Percentiles rank a stretch among this genome's conserved stretches.
Evolutionary conservation across 2,888 invertebrate species (phyloP).

Genomic region (Geotrupes spiniger): DNA sequence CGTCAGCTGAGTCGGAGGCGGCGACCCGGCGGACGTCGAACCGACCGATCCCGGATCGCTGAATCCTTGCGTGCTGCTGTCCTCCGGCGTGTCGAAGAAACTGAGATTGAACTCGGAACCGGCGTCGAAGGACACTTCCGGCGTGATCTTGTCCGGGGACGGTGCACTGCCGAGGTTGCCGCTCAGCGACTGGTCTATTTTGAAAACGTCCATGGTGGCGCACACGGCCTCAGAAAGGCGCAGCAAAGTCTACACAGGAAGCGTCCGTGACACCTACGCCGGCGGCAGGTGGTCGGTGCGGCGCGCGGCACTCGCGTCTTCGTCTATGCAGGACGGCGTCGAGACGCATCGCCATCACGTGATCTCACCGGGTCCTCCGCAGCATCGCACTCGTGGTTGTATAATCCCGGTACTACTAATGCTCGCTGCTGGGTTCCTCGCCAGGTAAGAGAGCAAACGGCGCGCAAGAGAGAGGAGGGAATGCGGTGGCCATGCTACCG

Average conservation of each 20-base stretch:
- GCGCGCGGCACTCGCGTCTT: constrained; percentile 32
- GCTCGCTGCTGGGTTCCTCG: constrained; percentile 47
- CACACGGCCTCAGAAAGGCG: neutral
- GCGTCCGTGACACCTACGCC: constrained; percentile 8
- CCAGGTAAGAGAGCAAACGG: constrained; percentile 41
- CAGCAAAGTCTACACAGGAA: neutral
- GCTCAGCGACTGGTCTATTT: constrained; percentile 64
- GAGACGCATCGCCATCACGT: constrained; percentile 41
- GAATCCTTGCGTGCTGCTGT: constrained; percentile 65
- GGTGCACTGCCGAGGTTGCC: constrained; percentile 62
- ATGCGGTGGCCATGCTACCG: constrained; percentile 47
- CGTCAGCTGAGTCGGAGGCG: constrained; percentile 43
- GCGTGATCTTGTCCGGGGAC: constrained; percentile 59
- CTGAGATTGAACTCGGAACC: constrained; percentile 76
- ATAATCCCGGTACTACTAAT: constrained; percentile 44
- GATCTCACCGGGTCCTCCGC: constrained; percentile 37
- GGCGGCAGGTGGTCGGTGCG: constrained; percentile 42
- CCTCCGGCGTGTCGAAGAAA: constrained; percentile 72
- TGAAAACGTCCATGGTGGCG: constrained; percentile 67
- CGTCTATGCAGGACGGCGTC: constrained; percentile 25
- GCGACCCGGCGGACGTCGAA: constrained; percentile 51
- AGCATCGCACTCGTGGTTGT: constrained; percentile 44
- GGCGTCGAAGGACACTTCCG: constrained; percentile 70
- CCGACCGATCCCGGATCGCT: constrained; percentile 67
- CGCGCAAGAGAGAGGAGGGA: constrained; percentile 38